Evolutionary conservation across 1,140 invertebrate genomes (phyloP), one percentile per base, ranked within the genome.

Genomic region (Drosophila parvula): DNA sequence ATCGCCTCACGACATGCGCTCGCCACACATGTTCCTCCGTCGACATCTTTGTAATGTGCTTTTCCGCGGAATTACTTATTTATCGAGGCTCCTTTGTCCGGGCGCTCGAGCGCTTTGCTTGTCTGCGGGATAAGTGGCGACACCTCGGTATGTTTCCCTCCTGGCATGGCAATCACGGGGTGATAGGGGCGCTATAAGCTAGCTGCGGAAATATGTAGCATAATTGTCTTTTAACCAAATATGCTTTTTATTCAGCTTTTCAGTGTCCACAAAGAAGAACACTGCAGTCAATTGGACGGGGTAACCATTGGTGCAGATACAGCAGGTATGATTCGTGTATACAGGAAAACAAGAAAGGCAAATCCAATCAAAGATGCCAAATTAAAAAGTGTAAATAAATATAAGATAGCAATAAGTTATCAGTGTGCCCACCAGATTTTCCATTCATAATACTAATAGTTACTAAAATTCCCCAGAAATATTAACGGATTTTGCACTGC

Each of bases 1-100:
- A 80, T 76, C 94, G 93, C 67, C 85, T 91, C 69, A 95, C 90
- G 70, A 95, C 92, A 85, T 92, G 91, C 63, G 93, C 93, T 59
- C 94, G 93, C 94, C 94, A 95, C 74, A 90, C 74, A 58, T 38
- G 81, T 30, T 86, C 83, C 45, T 86, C 83, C 34, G 76, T 78
- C 62, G 83, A 78, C 83, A 86, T 86, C 45, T 63, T 79, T 50
- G 57, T 34, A 38, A 48, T 41, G 27, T 44, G 34, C 27, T 45
- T 38, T 57, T 50, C 32, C 38, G 32, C 32, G 40, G 50, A 69
- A 53, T 67, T 53, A 53, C 38, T 69, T 43, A 32, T 50, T 50
- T 69, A 28, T 18, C 32, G 18, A 45, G 22, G 16, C 12, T 65
- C n/a, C 27, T 45, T 30, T 34, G 18, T 51, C 30, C 65, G 22